Conservation (phyloP, 1,140 invertebrate species). For the Pachypeltis micranthus region DNA sequence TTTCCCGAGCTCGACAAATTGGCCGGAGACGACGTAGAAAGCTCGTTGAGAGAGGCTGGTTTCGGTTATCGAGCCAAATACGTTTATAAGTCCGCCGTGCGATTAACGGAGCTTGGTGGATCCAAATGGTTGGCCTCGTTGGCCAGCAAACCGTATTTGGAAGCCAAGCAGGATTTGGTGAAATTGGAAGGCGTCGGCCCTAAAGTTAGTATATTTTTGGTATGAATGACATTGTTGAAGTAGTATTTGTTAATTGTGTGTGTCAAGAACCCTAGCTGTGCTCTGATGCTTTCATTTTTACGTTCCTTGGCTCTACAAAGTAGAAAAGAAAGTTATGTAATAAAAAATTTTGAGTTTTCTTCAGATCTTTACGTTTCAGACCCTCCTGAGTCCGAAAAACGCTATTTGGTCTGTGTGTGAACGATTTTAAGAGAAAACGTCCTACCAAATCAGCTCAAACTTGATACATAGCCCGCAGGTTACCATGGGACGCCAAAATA, state of each 20-base stretch:
- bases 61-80: conserved; percentile 90
- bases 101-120: conserved; percentile 53
- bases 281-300: too few relatives aligned
- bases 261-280: too few relatives aligned
- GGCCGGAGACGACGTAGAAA: conserved; percentile 49
- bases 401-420: too few relatives aligned
- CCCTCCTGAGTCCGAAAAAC: too few relatives aligned
- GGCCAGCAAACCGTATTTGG: conserved; percentile 51
- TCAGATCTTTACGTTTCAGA: too few relatives aligned
- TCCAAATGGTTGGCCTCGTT: conserved; percentile 57
- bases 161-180: conserved; percentile 61
- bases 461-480: too few relatives aligned
- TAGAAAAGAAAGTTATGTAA: too few relatives aligned
- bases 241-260: conserved; percentile 8
- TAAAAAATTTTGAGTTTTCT: too few relatives aligned
- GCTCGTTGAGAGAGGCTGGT: conserved; percentile 56
- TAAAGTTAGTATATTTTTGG: conserved; percentile 46
- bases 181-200: conserved; percentile 74
- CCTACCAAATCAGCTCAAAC: too few relatives aligned
- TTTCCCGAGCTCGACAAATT: conserved; percentile 69
- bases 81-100: conserved; percentile 58
- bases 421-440: too few relatives aligned
- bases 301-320: too few relatives aligned
- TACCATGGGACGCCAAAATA: too few relatives aligned
- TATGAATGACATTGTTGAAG: not conserved